Evolutionary conservation across 2,797 vertebrate species (phyloP).

Genomic region (Gephyroberyx darwinii): DNA sequence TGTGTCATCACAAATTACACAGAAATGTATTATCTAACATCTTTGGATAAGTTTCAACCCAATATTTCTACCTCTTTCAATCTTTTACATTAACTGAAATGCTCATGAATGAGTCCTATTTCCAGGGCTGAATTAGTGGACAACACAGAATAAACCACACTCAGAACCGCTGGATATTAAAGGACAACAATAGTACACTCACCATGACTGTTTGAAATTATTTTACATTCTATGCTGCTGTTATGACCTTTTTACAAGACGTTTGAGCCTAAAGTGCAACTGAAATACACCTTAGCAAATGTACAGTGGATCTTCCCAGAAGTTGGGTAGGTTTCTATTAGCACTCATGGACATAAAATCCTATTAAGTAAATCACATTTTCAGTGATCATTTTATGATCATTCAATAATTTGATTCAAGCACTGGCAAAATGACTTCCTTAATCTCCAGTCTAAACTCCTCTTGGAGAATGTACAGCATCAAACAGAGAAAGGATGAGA

Average conservation of each 20-base stretch:
- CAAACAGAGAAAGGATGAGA: not conserved
- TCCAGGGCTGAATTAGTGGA: constrained; percentile 6
- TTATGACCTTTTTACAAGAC: not conserved
- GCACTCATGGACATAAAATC: not conserved
- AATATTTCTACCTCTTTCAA: constrained; percentile 28
- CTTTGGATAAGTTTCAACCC: constrained; percentile 5
- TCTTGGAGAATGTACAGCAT: not conserved
- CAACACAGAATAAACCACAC: not conserved
- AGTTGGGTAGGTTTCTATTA: not conserved
- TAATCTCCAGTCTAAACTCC: too few relatives aligned
- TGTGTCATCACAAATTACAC: constrained; percentile 28
- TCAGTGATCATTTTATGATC: not conserved
- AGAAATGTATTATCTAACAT: constrained; percentile 27
- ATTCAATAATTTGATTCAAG: not conserved
- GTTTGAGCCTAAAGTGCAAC: not conserved
- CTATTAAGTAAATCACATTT: not conserved
- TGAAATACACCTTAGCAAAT: constrained; percentile 1
- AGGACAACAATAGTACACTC: not conserved
- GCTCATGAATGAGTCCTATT: constrained; percentile 14
- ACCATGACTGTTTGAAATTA: not conserved
- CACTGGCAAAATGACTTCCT: not conserved
- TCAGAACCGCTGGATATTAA: not conserved
- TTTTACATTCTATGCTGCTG: not conserved
- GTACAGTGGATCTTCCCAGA: not conserved
- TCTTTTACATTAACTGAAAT: constrained; percentile 23